These are phyloP conservation scores for Antennarius maculatus DNA, from an alignment of 2,797 vertebrate species.

Conservation along the genomic window DNA sequence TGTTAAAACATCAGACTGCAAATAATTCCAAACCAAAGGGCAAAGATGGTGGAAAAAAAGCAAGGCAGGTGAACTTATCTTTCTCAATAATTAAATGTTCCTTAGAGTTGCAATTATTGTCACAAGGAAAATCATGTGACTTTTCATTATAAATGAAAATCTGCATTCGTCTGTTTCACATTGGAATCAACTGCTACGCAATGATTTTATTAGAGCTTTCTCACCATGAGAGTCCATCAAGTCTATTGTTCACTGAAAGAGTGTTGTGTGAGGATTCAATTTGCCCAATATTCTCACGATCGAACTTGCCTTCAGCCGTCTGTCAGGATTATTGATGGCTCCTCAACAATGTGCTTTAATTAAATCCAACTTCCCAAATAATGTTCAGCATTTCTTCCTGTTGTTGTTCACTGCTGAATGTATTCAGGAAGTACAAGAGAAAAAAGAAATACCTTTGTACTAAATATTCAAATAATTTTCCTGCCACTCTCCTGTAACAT, in stretches of 20 bases:
- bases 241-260: background rate
- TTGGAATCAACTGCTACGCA: background rate
- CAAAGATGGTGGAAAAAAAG: background rate
- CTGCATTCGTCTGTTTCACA: constrained; percentile 1
- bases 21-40: constrained; percentile 30
- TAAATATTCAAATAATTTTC: constrained; percentile 70
- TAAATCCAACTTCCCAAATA: constrained; percentile 47
- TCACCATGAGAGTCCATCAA: background rate
- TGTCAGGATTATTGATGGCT: constrained; percentile 40
- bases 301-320: constrained; percentile 18
- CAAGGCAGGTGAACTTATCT: constrained; percentile 9
- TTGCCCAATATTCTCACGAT: constrained; percentile 14
- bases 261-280: constrained; percentile 22
- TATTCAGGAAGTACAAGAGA: constrained; percentile 30
- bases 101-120: constrained; percentile 3
- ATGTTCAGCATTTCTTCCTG: constrained; percentile 9
- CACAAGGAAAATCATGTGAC: background rate
- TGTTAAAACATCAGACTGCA: constrained; percentile 52
- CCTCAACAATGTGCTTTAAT: constrained; percentile 55
- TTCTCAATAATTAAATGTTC: background rate
- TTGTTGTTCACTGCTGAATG: constrained; percentile 27
- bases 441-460: constrained; percentile 51
- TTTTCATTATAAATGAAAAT: background rate
- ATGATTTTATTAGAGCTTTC: background rate
- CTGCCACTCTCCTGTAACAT: constrained; percentile 49